A percentile compares a stretch with the other conserved stretches of the same genome.
These are phyloP conservation scores for Poeciliopsis prolifica DNA, from an alignment of 2,113 vertebrate species.

Conservation along the genomic window DNA sequence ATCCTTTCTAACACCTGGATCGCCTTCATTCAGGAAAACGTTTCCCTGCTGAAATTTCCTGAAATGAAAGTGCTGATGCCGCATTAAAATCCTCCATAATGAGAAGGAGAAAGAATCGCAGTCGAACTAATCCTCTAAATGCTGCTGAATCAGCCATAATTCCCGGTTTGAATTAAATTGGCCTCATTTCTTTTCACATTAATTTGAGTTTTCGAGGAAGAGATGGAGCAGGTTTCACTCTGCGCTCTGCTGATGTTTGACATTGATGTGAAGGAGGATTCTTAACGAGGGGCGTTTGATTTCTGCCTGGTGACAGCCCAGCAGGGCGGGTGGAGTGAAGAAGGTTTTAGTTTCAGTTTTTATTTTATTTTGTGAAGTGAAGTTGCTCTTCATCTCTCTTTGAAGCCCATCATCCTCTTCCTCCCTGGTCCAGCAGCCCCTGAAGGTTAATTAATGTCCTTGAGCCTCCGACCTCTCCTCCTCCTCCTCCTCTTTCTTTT, in stretches of 20 bases:
- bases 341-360: background rate
- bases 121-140: background rate
- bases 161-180: background rate
- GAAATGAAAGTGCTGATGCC: background rate
- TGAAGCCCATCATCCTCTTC: background rate
- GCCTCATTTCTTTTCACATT: background rate
- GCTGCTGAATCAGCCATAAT: background rate
- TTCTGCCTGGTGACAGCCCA: slow-evolving; percentile 48
- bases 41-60: background rate
- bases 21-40: background rate
- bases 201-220: background rate
- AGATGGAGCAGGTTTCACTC: background rate
- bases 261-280: slow-evolving; percentile 39
- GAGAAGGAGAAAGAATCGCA: background rate
- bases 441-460: slow-evolving; percentile 31
- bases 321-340: slow-evolving; percentile 27
- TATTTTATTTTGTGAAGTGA: slow-evolving; percentile 3
- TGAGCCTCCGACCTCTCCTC: background rate
- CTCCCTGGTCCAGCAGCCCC: background rate
- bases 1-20: background rate
- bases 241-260: slow-evolving; percentile 8
- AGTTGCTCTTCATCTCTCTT: slow-evolving; percentile 5
- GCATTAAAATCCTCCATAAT: background rate
- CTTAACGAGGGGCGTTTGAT: slow-evolving; percentile 41
- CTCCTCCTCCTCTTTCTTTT: background rate